phyloP scores from a whole-genome alignment of 1,140 invertebrate genomes.

The Araneus ventricosus region DNA sequence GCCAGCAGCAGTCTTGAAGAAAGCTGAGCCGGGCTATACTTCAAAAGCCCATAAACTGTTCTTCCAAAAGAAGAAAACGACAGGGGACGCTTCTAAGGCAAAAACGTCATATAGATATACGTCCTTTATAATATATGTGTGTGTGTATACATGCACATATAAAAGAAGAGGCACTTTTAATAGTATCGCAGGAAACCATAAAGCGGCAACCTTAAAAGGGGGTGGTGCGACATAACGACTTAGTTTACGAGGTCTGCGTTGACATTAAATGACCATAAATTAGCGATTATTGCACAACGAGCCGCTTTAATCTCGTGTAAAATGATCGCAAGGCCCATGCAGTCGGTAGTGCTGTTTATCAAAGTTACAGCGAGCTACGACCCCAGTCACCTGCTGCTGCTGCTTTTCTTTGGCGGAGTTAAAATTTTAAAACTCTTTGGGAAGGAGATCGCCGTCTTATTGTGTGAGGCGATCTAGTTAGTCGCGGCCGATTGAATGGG shows the following conservation, averaged over 20 bases:
- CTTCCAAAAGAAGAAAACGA: not conserved
- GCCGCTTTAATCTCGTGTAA: conserved; percentile 74
- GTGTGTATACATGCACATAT: conserved; percentile 65
- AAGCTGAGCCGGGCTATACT: conserved; percentile 47
- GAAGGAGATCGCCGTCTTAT: conserved; percentile 4
- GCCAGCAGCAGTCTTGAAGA: not conserved
- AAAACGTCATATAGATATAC: conserved; percentile 54
- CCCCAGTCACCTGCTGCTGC: conserved; percentile 38
- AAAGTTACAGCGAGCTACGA: conserved; percentile 54
- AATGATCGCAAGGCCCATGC: conserved; percentile 64
- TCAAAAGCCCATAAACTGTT: conserved; percentile 52
- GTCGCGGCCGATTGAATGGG: conserved; percentile 35
- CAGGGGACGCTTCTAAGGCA: not conserved
- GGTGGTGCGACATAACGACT: conserved; percentile 66
- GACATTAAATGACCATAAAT: conserved; percentile 75
- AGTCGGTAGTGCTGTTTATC: conserved; percentile 64
- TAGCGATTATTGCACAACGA: conserved; percentile 75
- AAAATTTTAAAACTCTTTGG: conserved; percentile 46
- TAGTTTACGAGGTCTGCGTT: conserved; percentile 73
- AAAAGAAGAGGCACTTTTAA: conserved; percentile 66
- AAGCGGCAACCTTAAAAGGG: conserved; percentile 62
- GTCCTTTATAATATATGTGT: conserved; percentile 48
- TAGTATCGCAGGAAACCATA: conserved; percentile 70
- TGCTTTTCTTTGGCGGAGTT: conserved; percentile 21
- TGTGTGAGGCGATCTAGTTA: not conserved